These are phyloP conservation scores for Rana temporaria DNA, from an alignment of 2,113 vertebrate species.

Conservation along the genomic window DNA sequence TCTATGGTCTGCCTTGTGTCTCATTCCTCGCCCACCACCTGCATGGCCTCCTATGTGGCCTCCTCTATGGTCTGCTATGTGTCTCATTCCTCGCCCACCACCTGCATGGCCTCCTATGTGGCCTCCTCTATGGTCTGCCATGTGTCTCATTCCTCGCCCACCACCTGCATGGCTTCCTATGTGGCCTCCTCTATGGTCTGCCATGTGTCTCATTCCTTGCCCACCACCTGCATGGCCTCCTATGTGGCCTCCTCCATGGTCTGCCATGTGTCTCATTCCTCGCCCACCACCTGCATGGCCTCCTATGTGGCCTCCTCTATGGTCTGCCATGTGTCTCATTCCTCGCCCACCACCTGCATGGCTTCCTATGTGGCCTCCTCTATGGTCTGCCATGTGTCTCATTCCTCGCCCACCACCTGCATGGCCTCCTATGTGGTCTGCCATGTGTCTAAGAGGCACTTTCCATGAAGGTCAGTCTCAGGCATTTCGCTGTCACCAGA, in stretches of 20 bases:
- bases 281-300: conserved; percentile 25
- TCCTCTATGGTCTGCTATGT: not conserved
- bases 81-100: too few relatives aligned
- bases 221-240: conserved; percentile 21
- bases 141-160: too few relatives aligned
- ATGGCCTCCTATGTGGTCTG: not conserved
- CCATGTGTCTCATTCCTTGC: too few relatives aligned
- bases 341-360: conserved; percentile 36
- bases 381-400: not conserved
- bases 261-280: too few relatives aligned
- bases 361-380: not conserved
- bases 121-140: not conserved
- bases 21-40: too few relatives aligned
- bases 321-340: not conserved
- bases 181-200: not conserved
- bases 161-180: conserved; percentile 14
- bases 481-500: not conserved
- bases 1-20: not conserved
- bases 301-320: not conserved
- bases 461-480: not conserved
- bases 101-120: conserved; percentile 5
- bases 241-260: not conserved
- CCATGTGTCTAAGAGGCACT: not conserved
- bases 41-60: not conserved
- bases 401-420: conserved; percentile 34